Evolutionary conservation across 1,140 invertebrate species (phyloP).

Genomic region (Pinna nobilis): DNA sequence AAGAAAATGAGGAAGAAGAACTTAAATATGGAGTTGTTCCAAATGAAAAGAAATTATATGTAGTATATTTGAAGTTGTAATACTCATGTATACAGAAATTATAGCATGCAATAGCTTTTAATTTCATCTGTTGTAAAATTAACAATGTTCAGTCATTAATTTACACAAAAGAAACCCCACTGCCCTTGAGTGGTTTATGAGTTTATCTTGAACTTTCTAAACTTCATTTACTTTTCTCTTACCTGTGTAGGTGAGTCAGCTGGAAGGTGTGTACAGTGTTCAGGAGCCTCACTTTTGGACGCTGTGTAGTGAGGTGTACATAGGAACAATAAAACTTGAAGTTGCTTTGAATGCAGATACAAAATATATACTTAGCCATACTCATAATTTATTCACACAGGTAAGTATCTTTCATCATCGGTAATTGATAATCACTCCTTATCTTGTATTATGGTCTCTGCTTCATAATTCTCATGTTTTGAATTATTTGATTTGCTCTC

Average conservation of each 20-base stretch:
- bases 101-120: background rate
- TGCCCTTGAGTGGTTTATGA: background rate
- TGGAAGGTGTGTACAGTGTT: constrained; percentile 79
- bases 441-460: background rate
- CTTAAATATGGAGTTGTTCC: too few species aligned
- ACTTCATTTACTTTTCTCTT: background rate
- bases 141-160: background rate
- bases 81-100: background rate
- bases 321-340: constrained; percentile 94
- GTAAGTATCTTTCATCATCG: too few species aligned
- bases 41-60: too few species aligned
- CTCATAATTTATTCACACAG: constrained; percentile 92
- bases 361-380: constrained; percentile 92
- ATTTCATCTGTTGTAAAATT: background rate
- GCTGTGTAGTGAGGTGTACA: constrained; percentile 92
- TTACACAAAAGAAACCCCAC: background rate
- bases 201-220: background rate
- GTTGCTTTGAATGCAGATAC: constrained; percentile 92
- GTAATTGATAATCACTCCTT: background rate
- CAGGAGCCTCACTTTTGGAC: constrained; percentile 98
- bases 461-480: background rate
- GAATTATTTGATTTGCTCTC: background rate
- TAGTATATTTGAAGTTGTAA: too few species aligned
- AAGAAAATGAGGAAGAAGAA: too few species aligned
- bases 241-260: constrained; percentile 80